These are phyloP conservation scores for Pterostichus madidus DNA, from an alignment of 2,888 invertebrate genomes.

Conservation along the genomic window DNA sequence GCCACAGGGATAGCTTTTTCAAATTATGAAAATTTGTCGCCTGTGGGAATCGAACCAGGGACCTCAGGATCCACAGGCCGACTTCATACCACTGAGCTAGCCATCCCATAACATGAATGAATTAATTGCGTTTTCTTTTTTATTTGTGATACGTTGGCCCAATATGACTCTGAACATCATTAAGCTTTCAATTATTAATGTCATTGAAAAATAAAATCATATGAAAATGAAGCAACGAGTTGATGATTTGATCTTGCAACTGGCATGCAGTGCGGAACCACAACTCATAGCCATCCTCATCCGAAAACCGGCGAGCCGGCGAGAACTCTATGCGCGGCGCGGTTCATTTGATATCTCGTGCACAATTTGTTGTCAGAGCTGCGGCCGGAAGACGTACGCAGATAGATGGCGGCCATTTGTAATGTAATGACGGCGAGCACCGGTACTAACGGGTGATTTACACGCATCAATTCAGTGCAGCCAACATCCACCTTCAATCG, in stretches of 20 bases:
- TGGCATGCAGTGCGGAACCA: not conserved
- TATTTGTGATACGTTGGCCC: too few species aligned
- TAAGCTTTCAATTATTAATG: too few species aligned
- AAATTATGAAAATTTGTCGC: too few species aligned
- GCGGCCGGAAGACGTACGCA: conserved; percentile 73
- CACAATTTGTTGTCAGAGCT: conserved; percentile 67
- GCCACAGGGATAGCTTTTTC: too few species aligned
- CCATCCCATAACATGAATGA: too few species aligned
- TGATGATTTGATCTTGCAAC: conserved; percentile 12
- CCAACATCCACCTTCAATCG: conserved; percentile 69
- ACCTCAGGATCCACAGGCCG: too few species aligned
- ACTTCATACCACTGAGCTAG: too few species aligned
- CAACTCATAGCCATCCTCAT: not conserved
- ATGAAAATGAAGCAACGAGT: conserved; percentile 5
- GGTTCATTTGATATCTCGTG: conserved; percentile 64
- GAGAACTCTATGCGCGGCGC: conserved; percentile 4
- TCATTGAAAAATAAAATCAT: too few species aligned
- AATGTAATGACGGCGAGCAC: conserved; percentile 74
- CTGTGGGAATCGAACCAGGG: too few species aligned
- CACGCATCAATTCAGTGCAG: conserved; percentile 73
- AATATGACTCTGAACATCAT: too few species aligned
- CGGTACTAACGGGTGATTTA: conserved; percentile 75
- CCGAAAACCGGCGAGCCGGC: not conserved
- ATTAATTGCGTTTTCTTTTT: too few species aligned
- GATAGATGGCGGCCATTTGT: conserved; percentile 75